Evolutionary conservation across 2,797 vertebrate genomes (phyloP).

Genomic region (Sebastes elongatus): DNA sequence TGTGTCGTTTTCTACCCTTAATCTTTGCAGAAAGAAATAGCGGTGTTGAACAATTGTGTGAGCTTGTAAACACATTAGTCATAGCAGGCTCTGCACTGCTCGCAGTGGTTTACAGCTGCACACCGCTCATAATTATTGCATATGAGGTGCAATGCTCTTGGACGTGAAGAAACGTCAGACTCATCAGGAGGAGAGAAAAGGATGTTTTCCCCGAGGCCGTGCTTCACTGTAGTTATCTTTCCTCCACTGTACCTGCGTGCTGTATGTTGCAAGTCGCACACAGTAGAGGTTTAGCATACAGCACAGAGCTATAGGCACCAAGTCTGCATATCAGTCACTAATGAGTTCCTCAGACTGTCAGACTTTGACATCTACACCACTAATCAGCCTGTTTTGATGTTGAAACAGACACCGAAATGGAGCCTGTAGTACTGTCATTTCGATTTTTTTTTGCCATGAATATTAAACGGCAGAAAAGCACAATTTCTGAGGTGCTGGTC

Average conservation of each 20-base stretch:
- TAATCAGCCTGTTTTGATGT: constrained; percentile 44
- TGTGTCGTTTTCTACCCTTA: constrained; percentile 28
- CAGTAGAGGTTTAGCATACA: constrained; percentile 3
- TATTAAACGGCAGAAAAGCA: constrained; percentile 42
- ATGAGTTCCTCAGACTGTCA: constrained; percentile 41
- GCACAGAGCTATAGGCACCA: constrained; percentile 10
- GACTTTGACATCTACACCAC: constrained; percentile 23
- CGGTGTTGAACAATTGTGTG: constrained; percentile 38
- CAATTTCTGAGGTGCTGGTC: constrained; percentile 22
- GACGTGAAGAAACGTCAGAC: constrained; percentile 23
- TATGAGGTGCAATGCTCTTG: constrained; percentile 48
- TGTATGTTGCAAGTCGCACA: constrained; percentile 14
- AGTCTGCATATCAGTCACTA: constrained; percentile 28
- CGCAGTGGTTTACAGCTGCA: constrained; percentile 47
- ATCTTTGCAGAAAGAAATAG: constrained; percentile 45
- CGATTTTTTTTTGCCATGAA: constrained; percentile 12
- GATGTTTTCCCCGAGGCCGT: constrained; percentile 53
- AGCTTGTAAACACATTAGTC: constrained; percentile 69
- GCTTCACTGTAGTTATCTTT: constrained; percentile 39
- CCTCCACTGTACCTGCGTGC: constrained; percentile 32
- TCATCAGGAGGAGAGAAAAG: constrained; percentile 44
- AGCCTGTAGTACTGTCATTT: constrained; percentile 15
- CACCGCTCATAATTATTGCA: constrained; percentile 57
- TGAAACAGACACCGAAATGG: constrained; percentile 16
- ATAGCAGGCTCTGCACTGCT: constrained; percentile 37